phyloP scores from a whole-genome alignment of 2,113 vertebrate genomes.

The Petrocephalus zakoni region DNA sequence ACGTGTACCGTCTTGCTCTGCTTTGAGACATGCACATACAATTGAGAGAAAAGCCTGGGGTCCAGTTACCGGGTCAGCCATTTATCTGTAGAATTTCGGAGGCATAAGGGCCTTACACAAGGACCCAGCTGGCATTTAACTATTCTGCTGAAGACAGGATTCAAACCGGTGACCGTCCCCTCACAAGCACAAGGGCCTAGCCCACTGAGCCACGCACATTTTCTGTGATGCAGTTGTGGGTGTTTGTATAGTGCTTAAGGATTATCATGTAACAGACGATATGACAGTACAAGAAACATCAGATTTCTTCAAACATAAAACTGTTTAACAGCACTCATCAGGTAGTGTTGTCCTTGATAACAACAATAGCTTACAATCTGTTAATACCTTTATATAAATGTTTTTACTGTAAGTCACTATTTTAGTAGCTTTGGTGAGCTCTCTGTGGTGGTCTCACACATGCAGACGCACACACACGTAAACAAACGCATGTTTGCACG shows the following conservation, averaged over 20 bases:
- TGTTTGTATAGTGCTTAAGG: not conserved
- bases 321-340: not conserved
- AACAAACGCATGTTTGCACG: too few species aligned
- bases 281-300: not conserved
- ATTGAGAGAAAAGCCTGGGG: not conserved
- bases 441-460: not conserved
- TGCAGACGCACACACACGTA: constrained; percentile 15
- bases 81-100: not conserved
- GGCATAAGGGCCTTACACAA: not conserved
- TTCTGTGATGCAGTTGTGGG: not conserved
- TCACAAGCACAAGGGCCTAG: not conserved
- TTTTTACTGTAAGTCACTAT: not conserved
- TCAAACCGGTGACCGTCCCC: not conserved
- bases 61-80: not conserved
- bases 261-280: not conserved
- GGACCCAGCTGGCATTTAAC: not conserved
- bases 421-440: not conserved
- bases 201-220: not conserved
- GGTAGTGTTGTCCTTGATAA: not conserved
- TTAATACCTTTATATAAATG: not conserved
- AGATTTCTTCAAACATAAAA: not conserved
- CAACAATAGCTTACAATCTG: not conserved
- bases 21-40: not conserved
- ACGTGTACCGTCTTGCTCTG: not conserved
- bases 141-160: not conserved